Evolutionary conservation across 2,113 vertebrate species (phyloP).

Genomic region (Austrofundulus limnaeus): DNA sequence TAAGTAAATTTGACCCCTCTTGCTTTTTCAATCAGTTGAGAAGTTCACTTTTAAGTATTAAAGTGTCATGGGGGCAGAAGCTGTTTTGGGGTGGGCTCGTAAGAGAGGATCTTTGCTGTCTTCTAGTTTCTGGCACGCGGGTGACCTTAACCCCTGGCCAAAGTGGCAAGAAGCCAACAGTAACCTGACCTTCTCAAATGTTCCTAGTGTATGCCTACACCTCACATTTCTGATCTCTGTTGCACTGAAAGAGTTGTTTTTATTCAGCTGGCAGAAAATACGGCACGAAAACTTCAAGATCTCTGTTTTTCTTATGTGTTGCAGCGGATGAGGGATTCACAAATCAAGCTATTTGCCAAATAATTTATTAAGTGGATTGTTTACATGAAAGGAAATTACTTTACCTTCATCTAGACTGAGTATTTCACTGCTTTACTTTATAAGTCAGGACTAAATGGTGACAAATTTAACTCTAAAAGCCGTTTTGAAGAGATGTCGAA

Average conservation of each 20-base stretch:
- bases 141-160: constrained; percentile 60
- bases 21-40: neutral
- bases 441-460: constrained; percentile 9
- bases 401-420: neutral
- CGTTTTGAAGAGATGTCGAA: constrained; percentile 35
- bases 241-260: constrained; percentile 14
- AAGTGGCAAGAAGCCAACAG: constrained; percentile 38
- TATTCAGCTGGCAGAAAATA: constrained; percentile 13
- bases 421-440: constrained; percentile 2
- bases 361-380: no score
- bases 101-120: constrained; percentile 20
- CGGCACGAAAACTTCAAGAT: no score
- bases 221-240: constrained; percentile 22
- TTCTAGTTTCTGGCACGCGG: constrained; percentile 25
- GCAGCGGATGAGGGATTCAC: neutral
- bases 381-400: no score
- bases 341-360: no score
- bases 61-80: neutral
- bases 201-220: constrained; percentile 28
- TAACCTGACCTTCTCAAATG: constrained; percentile 60
- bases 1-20: neutral
- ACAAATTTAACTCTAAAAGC: constrained; percentile 27
- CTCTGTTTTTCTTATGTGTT: neutral
- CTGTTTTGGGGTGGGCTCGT: neutral
- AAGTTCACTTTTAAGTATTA: constrained; percentile 2